Conservation (phyloP, 1,140 invertebrate genomes). For the Drosophila obscura region DNA sequence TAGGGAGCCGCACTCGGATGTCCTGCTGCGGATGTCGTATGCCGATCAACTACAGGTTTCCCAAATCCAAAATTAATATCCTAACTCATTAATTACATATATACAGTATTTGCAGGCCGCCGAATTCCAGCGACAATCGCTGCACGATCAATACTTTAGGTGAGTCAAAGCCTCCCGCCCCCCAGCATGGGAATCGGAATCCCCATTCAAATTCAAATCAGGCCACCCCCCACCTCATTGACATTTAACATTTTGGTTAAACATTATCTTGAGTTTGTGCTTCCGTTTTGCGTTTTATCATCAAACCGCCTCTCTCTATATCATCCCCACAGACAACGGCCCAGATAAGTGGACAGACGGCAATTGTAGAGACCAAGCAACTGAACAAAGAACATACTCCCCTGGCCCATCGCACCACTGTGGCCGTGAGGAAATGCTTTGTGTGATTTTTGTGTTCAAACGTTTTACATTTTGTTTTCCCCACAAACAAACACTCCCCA, state of each 20-base stretch:
- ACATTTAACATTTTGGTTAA: constrained; percentile 30
- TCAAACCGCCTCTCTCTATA: constrained; percentile 47
- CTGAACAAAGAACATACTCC: constrained; percentile 77
- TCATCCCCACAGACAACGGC: constrained; percentile 80
- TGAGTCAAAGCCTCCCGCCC: too few species aligned
- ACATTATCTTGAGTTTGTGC: constrained; percentile 42
- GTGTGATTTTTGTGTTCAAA: constrained; percentile 81
- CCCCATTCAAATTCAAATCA: constrained; percentile 3
- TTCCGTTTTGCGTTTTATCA: constrained; percentile 61
- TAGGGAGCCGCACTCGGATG: constrained; percentile 83
- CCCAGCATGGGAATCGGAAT: too few species aligned
- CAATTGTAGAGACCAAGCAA: constrained; percentile 76
- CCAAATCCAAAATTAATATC: constrained; percentile 62
- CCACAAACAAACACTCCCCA: constrained; percentile 26
- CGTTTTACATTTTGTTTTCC: constrained; percentile 73
- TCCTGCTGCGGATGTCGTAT: constrained; percentile 83
- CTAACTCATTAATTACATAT: constrained; percentile 83
- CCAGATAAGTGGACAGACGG: constrained; percentile 81
- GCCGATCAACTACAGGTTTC: constrained; percentile 84
- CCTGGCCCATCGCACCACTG: constrained; percentile 6
- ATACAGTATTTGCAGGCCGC: constrained; percentile 84
- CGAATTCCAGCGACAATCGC: constrained; percentile 83
- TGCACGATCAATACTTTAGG: constrained; percentile 84
- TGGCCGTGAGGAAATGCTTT: constrained; percentile 72
- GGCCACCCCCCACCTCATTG: constrained; percentile 48